Evolutionary conservation across 2,113 vertebrate genomes (phyloP).

Genomic region (Dicentrarchus labrax): DNA sequence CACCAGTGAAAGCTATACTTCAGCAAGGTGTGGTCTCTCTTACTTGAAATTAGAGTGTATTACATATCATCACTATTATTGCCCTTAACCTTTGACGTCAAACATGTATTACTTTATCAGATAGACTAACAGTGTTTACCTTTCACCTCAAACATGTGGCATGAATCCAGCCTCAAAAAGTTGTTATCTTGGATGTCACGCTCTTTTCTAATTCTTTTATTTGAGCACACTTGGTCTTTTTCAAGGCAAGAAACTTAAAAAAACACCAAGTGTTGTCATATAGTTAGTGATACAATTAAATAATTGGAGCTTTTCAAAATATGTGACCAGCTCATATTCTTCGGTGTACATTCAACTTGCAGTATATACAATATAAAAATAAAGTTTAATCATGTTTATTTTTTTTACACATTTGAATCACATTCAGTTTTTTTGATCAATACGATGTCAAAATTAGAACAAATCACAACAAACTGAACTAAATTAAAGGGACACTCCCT

Average conservation of each 20-base stretch:
- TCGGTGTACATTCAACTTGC: background rate
- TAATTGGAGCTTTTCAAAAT: background rate
- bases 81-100: slow-evolving; percentile 8
- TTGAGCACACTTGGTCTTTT: background rate
- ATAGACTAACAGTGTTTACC: background rate
- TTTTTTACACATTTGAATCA: background rate
- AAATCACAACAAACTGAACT: background rate
- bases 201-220: background rate
- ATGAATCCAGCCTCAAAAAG: background rate
- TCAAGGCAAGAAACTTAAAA: background rate
- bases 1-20: background rate
- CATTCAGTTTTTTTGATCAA: background rate
- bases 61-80: slow-evolving; percentile 7
- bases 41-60: background rate
- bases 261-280: background rate
- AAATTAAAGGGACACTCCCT: background rate
- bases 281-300: background rate
- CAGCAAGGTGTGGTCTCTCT: background rate
- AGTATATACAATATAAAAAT: background rate
- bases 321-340: background rate
- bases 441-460: too few relatives aligned
- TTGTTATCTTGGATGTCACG: background rate
- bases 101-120: background rate
- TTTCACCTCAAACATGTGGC: background rate
- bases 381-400: too few relatives aligned